phyloP scores from a whole-genome alignment of 2,888 invertebrate genomes.

The Gnatocerus cornutus region DNA sequence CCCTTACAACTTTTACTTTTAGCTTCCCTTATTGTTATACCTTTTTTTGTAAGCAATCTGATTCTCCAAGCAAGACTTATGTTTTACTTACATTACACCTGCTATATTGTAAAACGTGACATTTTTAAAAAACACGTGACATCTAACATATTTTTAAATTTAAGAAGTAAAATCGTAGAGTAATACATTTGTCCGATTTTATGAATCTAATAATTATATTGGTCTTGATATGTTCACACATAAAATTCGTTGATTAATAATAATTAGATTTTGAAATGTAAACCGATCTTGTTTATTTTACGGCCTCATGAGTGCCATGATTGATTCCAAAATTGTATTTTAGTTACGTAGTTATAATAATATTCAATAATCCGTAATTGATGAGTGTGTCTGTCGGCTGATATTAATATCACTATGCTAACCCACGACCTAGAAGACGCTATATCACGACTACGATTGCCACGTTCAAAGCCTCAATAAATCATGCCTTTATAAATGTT shows the following conservation, averaged over 20 bases:
- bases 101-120: too few relatives aligned
- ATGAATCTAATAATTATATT: neutral
- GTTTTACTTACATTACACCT: too few relatives aligned
- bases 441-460: slow-evolving; percentile 42
- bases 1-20: too few relatives aligned
- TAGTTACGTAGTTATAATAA: slow-evolving; percentile 26
- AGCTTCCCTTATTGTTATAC: too few relatives aligned
- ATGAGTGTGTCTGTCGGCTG: slow-evolving; percentile 42
- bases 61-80: too few relatives aligned
- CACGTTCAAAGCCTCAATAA: slow-evolving; percentile 39
- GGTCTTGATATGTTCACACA: slow-evolving; percentile 7
- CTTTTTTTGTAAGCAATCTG: too few relatives aligned
- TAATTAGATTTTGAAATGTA: slow-evolving; percentile 24
- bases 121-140: too few relatives aligned
- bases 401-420: slow-evolving; percentile 45
- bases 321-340: slow-evolving; percentile 31
- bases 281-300: neutral
- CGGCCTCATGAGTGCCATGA: slow-evolving; percentile 13
- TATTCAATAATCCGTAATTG: slow-evolving; percentile 42
- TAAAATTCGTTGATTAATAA: neutral
- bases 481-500: slow-evolving; percentile 46
- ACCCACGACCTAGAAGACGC: slow-evolving; percentile 41
- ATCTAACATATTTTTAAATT: too few relatives aligned
- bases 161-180: neutral
- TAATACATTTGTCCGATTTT: too few relatives aligned